Conservation (phyloP, 2,797 vertebrate genomes). For the Neostethus bicornis region DNA sequence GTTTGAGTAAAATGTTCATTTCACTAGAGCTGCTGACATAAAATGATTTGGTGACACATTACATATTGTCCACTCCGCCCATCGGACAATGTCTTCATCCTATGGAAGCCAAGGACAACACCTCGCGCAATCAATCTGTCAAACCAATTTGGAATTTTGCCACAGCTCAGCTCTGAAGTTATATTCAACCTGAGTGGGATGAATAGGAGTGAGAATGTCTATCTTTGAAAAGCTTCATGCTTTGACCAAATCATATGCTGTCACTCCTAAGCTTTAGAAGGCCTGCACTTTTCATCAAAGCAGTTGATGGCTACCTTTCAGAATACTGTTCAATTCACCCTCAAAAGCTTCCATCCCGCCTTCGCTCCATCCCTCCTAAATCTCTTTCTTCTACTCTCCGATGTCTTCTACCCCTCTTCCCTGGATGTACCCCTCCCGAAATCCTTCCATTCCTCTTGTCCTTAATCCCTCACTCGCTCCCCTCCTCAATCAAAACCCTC, state of each 20-base stretch:
- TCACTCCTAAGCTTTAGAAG: conserved; percentile 79
- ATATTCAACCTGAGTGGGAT: conserved; percentile 67
- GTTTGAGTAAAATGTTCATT: conserved; percentile 29
- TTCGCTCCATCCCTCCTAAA: conserved; percentile 71
- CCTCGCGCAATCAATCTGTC: conserved; percentile 71
- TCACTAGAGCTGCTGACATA: conserved; percentile 25
- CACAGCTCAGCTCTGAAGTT: conserved; percentile 72
- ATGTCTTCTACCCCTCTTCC: conserved; percentile 58
- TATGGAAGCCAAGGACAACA: conserved; percentile 57
- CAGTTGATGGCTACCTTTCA: conserved; percentile 81
- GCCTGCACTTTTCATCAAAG: conserved; percentile 82
- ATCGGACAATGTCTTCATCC: conserved; percentile 65
- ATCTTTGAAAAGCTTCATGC: conserved; percentile 78
- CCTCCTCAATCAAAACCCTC: conserved; percentile 73
- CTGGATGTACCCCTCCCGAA: conserved; percentile 28
- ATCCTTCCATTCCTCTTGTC: conserved; percentile 74
- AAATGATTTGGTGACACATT: conserved; percentile 51
- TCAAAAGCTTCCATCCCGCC: conserved; percentile 75
- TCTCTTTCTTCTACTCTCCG: conserved; percentile 75
- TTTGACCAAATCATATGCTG: conserved; percentile 84
- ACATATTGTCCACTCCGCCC: conserved; percentile 40
- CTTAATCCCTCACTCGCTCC: conserved; percentile 67
- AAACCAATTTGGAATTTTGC: conserved; percentile 69
- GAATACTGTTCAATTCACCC: conserved; percentile 75
- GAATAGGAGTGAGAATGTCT: conserved; percentile 74